These are phyloP conservation scores for Harpegnathos saltator DNA, from an alignment of 1,140 invertebrate species.

Conservation along the genomic window DNA sequence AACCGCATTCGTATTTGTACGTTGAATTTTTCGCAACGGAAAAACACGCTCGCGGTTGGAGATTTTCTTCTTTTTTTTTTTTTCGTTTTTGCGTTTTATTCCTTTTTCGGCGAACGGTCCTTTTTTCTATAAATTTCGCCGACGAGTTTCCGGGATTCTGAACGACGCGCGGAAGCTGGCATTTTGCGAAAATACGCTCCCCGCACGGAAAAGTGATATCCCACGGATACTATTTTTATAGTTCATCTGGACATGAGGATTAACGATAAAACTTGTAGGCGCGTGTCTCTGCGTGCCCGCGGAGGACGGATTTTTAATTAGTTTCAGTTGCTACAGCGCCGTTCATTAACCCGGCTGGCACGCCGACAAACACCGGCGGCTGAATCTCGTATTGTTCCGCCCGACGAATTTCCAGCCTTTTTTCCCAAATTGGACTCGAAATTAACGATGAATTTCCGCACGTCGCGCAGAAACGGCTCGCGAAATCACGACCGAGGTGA, in stretches of 20 bases:
- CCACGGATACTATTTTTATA: conserved; percentile 5
- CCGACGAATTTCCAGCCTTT: too few species aligned
- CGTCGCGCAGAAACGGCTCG: background rate
- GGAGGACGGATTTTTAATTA: too few species aligned
- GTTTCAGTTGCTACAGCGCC: too few species aligned
- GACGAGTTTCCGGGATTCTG: conserved; percentile 46
- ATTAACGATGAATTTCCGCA: background rate
- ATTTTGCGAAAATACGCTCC: conserved; percentile 25
- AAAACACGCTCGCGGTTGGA: conserved; percentile 26
- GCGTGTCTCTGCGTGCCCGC: too few species aligned
- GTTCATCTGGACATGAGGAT: background rate
- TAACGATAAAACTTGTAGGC: background rate
- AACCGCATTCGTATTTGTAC: conserved; percentile 44
- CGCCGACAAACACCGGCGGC: too few species aligned
- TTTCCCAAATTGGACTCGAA: background rate
- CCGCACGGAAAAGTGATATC: background rate
- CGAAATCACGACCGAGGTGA: background rate
- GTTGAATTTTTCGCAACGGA: conserved; percentile 50
- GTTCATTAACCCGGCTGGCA: too few species aligned
- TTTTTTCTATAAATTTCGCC: conserved; percentile 28
- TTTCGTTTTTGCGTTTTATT: too few species aligned
- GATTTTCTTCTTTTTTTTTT: conserved; percentile 9
- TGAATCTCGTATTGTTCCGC: too few species aligned
- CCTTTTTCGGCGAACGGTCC: background rate
- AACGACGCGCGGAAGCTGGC: background rate